Conservation (phyloP, 2,888 invertebrate genomes). For the Patella pellucida region DNA sequence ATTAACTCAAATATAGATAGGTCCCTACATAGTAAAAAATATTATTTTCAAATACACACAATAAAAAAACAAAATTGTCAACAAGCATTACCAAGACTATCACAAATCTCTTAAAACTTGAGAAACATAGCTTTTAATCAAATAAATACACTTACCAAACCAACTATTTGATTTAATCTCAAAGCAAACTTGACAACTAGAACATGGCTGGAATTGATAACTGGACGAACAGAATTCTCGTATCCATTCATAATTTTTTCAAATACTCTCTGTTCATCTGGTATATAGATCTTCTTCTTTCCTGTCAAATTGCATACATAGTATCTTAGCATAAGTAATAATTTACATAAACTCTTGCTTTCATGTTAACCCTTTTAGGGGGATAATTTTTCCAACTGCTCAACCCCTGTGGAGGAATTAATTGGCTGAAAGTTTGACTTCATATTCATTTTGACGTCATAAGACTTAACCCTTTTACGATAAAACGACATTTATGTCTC, state of each 20-base stretch:
- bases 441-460: no score
- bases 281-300: constrained; percentile 30
- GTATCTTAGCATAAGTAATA: no score
- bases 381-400: no score
- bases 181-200: constrained; percentile 74
- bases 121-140: background rate
- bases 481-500: no score
- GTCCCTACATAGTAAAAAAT: background rate
- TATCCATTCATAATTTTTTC: constrained; percentile 73
- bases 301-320: background rate
- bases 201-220: constrained; percentile 72
- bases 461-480: no score
- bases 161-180: constrained; percentile 75
- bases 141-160: constrained; percentile 70
- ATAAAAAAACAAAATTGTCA: background rate
- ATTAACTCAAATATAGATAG: background rate
- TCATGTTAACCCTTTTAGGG: no score
- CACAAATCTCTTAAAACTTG: background rate
- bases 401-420: no score
- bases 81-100: constrained; percentile 18
- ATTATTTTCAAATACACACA: background rate
- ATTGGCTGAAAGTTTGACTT: no score
- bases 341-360: no score
- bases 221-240: constrained; percentile 75
- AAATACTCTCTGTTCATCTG: constrained; percentile 71